Base-by-base conservation (phyloP, 2,797 vertebrate species). In the Gobionotothen gibberifrons region DNA sequence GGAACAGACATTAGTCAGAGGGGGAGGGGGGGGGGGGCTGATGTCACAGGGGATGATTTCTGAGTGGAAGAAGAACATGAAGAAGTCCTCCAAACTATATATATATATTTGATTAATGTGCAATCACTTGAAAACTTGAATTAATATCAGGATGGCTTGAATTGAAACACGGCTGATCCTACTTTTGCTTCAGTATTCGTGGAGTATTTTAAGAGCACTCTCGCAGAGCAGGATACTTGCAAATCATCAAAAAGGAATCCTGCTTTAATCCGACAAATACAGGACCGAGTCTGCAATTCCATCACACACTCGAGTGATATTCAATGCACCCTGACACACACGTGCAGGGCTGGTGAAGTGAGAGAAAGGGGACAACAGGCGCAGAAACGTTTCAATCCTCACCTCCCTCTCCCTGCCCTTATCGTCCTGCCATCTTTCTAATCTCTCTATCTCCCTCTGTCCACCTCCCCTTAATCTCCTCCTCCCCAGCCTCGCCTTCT, bases 391-490 rank as follows among this genome's bases (percentile, higher is more conserved):
- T 78, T 74, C 66, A 55, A 57, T 72, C 73, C 77, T 78, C 84
- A 66, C 81, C 76, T 64, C 52, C 73, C 69, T 83, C 81, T 55
- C 69, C 39, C 83, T 60, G 78, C 53, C 74, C 78, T 83, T 90
- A 89, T 91, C 86, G 5, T 51, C 69, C 74, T 75, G 59, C 76
- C 76, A 89, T 91, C 88, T 84, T 78, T 81, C 81, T 86, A 87
- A 89, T 91, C 87, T 86, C 85, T 88, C 75, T 79, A 82, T 85
- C 84, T 87, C 85, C 87, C 85, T 80, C 82, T 72, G 73, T 82
- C 84, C 85, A 82, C 81, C 84, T 84, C 84, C 77, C 81, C 81
- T 81, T 83, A 85, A 90, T 88, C 90, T 85, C 81, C 74, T 60
- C 78, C 80, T 74, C 84, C 56, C 56, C 67, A 53, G 56, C 46